Evolutionary conservation across 2,888 invertebrate genomes (phyloP).

Genomic region (Aleiodes leptofemur): DNA sequence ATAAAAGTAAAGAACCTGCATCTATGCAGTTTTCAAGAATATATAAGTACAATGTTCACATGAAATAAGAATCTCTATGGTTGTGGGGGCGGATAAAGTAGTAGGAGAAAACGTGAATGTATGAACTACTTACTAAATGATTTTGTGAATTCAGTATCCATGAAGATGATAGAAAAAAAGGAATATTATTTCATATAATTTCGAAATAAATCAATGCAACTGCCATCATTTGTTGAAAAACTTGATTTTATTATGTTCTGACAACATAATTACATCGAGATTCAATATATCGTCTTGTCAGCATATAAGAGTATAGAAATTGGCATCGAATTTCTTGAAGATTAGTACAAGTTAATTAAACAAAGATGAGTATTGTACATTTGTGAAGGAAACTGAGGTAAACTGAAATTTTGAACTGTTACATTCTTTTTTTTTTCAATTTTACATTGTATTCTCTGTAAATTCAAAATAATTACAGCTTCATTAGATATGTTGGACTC

Average conservation of each 20-base stretch:
- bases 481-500: conserved; percentile 13
- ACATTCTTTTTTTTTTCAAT: conserved; percentile 18
- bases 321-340: too few relatives aligned
- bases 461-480: conserved; percentile 14
- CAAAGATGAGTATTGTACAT: conserved; percentile 9
- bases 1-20: conserved; percentile 2
- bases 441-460: conserved; percentile 22
- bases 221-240: conserved; percentile 14
- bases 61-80: conserved; percentile 15
- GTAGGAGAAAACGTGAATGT: conserved; percentile 65
- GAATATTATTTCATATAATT: not conserved
- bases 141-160: conserved; percentile 24
- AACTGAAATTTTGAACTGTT: conserved; percentile 16
- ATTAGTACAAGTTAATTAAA: too few relatives aligned
- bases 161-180: conserved; percentile 21
- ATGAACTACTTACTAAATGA: conserved; percentile 69
- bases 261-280: conserved; percentile 21
- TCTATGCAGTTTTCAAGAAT: conserved; percentile 16
- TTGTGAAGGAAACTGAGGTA: conserved; percentile 8
- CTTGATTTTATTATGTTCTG: conserved; percentile 25
- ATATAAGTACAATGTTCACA: not conserved
- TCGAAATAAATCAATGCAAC: not conserved
- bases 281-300: not conserved
- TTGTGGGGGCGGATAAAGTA: conserved; percentile 64
- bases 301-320: not conserved